These are phyloP conservation scores for Machaerirhynchus nigripectus DNA, from an alignment of 2,113 vertebrate species.

Conservation along the genomic window DNA sequence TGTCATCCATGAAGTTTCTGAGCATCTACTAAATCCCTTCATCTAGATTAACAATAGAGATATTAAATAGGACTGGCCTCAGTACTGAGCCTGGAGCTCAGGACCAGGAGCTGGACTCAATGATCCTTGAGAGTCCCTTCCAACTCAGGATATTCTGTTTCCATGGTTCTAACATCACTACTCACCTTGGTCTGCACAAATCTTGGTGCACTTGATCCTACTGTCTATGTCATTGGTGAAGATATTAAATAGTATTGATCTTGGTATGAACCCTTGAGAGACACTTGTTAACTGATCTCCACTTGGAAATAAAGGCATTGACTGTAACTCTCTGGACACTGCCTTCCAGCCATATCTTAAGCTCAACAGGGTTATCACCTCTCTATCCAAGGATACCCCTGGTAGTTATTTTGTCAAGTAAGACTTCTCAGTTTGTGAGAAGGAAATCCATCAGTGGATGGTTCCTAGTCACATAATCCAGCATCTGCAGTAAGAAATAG, in stretches of 20 bases:
- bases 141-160: background rate
- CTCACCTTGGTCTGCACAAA: background rate
- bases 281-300: background rate
- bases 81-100: background rate
- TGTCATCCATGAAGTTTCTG: background rate
- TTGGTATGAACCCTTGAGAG: background rate
- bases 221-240: background rate
- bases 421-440: background rate
- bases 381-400: background rate
- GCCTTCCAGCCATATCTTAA: background rate
- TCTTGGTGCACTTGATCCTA: background rate
- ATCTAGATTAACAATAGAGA: background rate
- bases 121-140: background rate
- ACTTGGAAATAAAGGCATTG: background rate
- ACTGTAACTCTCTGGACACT: background rate
- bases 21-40: background rate
- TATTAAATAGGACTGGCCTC: background rate
- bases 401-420: background rate
- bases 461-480: background rate
- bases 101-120: background rate
- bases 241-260: background rate
- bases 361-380: background rate
- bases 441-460: background rate
- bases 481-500: background rate
- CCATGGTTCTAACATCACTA: background rate